Evolutionary conservation across 2,888 invertebrate genomes (phyloP), one percentile per base, ranked within the genome.

Genomic region (Polymixis flavicincta): DNA sequence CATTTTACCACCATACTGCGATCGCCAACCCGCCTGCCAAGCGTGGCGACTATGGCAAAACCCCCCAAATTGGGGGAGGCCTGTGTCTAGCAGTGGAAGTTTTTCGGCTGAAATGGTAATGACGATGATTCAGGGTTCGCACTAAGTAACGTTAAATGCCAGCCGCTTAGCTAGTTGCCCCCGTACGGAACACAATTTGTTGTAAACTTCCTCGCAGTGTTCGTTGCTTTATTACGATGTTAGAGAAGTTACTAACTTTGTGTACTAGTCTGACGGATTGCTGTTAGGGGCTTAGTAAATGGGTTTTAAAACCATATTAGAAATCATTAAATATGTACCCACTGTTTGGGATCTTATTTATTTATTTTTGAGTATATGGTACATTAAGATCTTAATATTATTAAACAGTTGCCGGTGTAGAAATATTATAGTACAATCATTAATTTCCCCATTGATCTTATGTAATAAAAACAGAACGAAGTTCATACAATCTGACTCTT

Each of bases 141-240:
- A 22, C 32, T 19, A 63, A 42, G 19, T 17, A 42, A 63, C 61
- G 42, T 6, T 42, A 42, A 66, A 67, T 19, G 14, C 17, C 48
- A 25, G 42, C 8, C 61, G 11, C 57, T 63, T 59, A 37, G 42
- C 22, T 59, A 78, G 54, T 50, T 52, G 54, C 67, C 22, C 28
- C 13, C 5, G 28, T 42, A 48, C 37, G 37, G n/a, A 76, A 76
- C 45, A 57, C 54, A 37, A 70, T 45, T n/a, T 69, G 67, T 68
- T 69, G 52, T 52, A 55, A 76, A 70, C 76, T 77, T 70, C 55
- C 50, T 54, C n/a, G 45, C 13, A 13, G 45, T 65, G 37, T 59
- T 42, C 37, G 14, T 25, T 52, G 17, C 13, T 50, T 76, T 70
- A 55, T 61, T 70, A 60, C 17, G 28, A 55, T 61, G 50, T 42